Evolutionary conservation across 2,113 vertebrate species (phyloP).

Genomic region (Oryzias melastigma): DNA sequence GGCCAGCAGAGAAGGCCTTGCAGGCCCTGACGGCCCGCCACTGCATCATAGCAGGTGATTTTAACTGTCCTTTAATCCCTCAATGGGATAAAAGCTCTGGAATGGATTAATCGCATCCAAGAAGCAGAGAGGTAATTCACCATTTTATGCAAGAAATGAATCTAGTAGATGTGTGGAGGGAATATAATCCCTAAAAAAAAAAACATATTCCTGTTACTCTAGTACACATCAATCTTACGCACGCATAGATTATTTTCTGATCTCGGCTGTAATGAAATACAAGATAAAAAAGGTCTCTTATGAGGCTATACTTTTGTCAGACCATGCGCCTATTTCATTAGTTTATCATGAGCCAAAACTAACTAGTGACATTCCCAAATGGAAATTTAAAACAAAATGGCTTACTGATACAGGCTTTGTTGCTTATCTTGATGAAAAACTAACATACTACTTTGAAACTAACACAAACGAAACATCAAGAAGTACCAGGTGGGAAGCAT

Average conservation of each 20-base stretch:
- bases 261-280: background rate
- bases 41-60: background rate
- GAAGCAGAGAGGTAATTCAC: background rate
- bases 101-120: background rate
- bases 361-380: background rate
- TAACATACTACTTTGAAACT: too few species aligned
- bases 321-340: background rate
- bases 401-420: too few species aligned
- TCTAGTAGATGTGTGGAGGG: background rate
- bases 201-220: background rate
- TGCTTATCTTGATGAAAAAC: too few species aligned
- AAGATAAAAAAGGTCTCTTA: background rate
- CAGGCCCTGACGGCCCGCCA: too few species aligned
- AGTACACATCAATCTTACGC: background rate
- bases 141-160: background rate
- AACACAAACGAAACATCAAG: too few species aligned
- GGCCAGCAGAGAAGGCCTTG: too few species aligned
- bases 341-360: background rate
- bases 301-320: background rate
- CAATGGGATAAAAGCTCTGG: background rate
- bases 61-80: background rate
- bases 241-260: background rate
- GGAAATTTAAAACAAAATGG: too few species aligned
- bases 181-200: background rate
- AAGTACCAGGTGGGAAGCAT: background rate